These are phyloP conservation scores for Chloroceryle aenea DNA, from an alignment of 2,113 vertebrate species.

Conservation along the genomic window DNA sequence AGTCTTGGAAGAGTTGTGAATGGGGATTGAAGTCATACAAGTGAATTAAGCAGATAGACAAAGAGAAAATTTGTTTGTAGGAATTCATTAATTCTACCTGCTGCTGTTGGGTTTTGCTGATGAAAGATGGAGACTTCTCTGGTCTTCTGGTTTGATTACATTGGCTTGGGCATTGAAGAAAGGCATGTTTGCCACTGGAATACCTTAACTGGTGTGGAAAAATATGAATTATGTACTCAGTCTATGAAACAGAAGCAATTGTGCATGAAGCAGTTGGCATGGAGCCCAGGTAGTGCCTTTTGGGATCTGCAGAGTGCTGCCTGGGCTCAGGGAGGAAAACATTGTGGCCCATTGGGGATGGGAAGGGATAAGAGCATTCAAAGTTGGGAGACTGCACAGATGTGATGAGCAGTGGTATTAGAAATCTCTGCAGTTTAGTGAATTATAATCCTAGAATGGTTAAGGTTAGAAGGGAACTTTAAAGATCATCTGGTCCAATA, in stretches of 20 bases:
- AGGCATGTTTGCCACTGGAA: background rate
- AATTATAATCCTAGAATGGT: background rate
- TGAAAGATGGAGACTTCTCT: background rate
- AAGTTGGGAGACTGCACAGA: fast-evolving
- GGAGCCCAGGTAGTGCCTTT: background rate
- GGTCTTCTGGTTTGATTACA: background rate
- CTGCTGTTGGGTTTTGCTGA: background rate
- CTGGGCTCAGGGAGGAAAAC: background rate
- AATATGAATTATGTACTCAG: background rate
- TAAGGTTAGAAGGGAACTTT: background rate
- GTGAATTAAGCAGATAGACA: background rate
- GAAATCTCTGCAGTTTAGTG: background rate
- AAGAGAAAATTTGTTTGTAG: background rate
- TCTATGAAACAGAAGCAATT: background rate
- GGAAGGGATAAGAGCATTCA: background rate
- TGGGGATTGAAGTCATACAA: background rate
- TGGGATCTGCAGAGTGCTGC: background rate
- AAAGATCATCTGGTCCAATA: fast-evolving
- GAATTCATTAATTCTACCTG: background rate
- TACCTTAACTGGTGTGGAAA: background rate
- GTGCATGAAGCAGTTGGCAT: background rate
- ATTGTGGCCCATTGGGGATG: fast-evolving
- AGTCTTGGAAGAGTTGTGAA: background rate
- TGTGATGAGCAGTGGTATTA: background rate
- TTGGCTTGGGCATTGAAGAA: background rate